Percentiles rank a stretch among this genome's conserved stretches.
Conservation (phyloP, 2,113 vertebrate species). For the Crypturellus undulatus region DNA sequence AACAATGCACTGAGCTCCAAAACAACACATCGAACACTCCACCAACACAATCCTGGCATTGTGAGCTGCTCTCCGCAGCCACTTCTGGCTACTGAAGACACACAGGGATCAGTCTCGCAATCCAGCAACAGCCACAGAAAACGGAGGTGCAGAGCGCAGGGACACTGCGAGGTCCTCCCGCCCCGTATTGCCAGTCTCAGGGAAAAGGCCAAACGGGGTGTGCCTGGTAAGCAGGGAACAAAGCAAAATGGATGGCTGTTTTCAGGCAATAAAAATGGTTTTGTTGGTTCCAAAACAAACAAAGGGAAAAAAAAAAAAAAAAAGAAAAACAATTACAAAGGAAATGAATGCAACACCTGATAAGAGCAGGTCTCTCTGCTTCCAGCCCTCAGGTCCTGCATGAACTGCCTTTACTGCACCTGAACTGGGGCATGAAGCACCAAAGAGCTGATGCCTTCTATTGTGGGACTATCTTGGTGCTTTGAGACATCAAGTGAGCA, state of each 20-base stretch:
- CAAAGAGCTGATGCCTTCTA: background rate
- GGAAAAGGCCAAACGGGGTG: background rate
- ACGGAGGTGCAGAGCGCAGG: background rate
- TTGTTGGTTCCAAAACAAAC: background rate
- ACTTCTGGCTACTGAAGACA: background rate
- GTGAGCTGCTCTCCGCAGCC: background rate
- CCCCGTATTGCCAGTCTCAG: background rate
- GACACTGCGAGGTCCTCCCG: background rate
- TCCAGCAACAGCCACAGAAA: background rate
- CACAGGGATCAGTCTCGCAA: background rate
- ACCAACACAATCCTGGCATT: background rate
- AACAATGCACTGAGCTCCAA: background rate
- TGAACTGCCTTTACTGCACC: background rate
- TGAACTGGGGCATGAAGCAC: too few relatives aligned
- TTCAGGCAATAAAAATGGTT: background rate
- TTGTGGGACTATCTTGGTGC: too few relatives aligned
- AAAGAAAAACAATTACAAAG: background rate
- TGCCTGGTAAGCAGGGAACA: conserved; percentile 6
- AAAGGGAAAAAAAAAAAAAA: background rate
- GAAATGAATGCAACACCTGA: background rate
- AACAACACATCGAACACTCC: background rate
- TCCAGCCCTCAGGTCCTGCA: background rate
- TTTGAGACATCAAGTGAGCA: background rate
- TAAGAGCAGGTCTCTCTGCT: background rate
- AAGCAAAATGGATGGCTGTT: conserved; percentile 8